phyloP scores from a whole-genome alignment of 2,888 invertebrate genomes.

The Deilephila elpenor region DNA sequence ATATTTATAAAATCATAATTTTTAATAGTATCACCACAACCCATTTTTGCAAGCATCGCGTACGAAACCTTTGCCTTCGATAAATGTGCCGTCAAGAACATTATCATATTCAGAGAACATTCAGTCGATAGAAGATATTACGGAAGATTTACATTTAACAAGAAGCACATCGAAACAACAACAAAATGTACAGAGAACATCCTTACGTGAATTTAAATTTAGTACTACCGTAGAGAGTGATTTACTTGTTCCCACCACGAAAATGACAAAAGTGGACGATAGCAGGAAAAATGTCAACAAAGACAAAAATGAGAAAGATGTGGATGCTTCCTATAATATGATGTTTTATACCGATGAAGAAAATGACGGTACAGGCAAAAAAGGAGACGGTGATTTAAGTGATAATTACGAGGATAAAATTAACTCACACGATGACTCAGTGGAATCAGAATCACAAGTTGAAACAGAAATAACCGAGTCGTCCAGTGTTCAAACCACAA shows the following conservation, averaged over 20 bases:
- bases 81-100: conserved; percentile 54
- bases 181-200: conserved; percentile 43
- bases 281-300: conserved; percentile 41
- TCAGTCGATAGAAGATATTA: conserved; percentile 41
- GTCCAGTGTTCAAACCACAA: conserved; percentile 23
- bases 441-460: background rate
- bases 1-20: conserved; percentile 1
- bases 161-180: conserved; percentile 38
- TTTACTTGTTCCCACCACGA: conserved; percentile 32
- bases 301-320: conserved; percentile 48
- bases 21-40: conserved; percentile 38
- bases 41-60: conserved; percentile 47
- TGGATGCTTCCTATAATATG: conserved; percentile 57
- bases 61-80: conserved; percentile 45
- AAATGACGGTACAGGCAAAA: conserved; percentile 45
- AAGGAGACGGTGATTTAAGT: conserved; percentile 41
- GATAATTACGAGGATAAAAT: conserved; percentile 49
- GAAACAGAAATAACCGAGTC: background rate
- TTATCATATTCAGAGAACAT: conserved; percentile 43
- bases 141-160: conserved; percentile 40
- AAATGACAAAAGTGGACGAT: conserved; percentile 34
- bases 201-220: conserved; percentile 33
- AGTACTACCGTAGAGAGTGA: conserved; percentile 39
- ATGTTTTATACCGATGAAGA: conserved; percentile 65
- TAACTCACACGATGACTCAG: conserved; percentile 27